phyloP scores from a whole-genome alignment of 2,888 invertebrate genomes.

The Drosophila cognata region DNA sequence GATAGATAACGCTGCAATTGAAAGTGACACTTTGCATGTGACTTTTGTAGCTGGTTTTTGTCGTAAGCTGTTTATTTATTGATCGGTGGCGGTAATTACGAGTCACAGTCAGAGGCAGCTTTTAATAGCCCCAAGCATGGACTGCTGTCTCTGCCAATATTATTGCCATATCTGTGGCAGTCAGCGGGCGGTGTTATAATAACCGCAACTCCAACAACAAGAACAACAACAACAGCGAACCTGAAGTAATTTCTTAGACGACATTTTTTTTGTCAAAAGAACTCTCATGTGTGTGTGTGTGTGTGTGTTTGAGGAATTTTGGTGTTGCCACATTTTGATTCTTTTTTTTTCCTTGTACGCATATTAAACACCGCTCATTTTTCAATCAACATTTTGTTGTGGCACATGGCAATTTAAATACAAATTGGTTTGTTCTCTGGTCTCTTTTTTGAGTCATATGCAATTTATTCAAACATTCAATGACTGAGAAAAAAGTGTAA shows the following conservation, averaged over 20 bases:
- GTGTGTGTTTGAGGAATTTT: slow-evolving; percentile 58
- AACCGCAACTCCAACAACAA: slow-evolving; percentile 38
- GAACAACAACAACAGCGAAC: slow-evolving; percentile 8
- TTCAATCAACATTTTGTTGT: slow-evolving; percentile 62
- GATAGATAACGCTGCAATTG: slow-evolving; percentile 59
- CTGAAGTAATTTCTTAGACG: slow-evolving; percentile 64
- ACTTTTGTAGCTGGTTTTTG: slow-evolving; percentile 38
- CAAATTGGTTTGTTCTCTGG: slow-evolving; percentile 22
- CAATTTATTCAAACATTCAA: background rate
- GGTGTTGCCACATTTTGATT: slow-evolving; percentile 58
- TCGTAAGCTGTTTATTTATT: slow-evolving; percentile 74
- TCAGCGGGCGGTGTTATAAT: slow-evolving; percentile 65
- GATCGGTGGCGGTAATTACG: slow-evolving; percentile 69
- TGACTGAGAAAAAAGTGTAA: background rate
- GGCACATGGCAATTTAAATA: slow-evolving; percentile 49
- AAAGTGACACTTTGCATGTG: slow-evolving; percentile 56
- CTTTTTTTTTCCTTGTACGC: slow-evolving; percentile 39
- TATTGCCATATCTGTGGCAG: slow-evolving; percentile 71
- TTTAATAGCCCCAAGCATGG: slow-evolving; percentile 37
- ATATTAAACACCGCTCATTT: slow-evolving; percentile 59
- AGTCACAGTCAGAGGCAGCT: slow-evolving; percentile 29
- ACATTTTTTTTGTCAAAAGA: slow-evolving; percentile 62
- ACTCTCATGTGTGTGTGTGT: slow-evolving; percentile 42
- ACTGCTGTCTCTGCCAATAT: slow-evolving; percentile 36
- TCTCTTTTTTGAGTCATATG: background rate